Conservation (phyloP, 2,797 vertebrate genomes). For the Eremophila alpestris region DNA sequence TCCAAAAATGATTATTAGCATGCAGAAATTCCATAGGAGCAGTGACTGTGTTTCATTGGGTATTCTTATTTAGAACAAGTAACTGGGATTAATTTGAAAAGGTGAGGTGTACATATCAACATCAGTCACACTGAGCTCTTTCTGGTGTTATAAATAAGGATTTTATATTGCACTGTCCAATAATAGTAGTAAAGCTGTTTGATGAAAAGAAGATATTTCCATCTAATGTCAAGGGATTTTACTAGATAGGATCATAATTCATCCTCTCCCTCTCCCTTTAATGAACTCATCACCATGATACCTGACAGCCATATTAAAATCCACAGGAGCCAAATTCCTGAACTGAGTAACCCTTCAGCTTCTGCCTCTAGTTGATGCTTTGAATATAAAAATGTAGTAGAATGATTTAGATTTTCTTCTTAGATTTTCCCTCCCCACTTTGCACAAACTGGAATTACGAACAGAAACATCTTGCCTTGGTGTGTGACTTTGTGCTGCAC, state of each 20-base stretch:
- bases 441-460: neutral
- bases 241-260: neutral
- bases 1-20: neutral
- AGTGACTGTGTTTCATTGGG: neutral
- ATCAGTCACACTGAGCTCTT: neutral
- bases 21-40: neutral
- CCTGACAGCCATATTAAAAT: neutral
- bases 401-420: neutral
- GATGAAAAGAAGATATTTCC: neutral
- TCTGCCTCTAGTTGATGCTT: neutral
- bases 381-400: neutral
- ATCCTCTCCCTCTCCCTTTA: neutral
- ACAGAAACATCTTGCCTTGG: rapidly evolving
- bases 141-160: neutral
- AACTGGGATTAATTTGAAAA: neutral
- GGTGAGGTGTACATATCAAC: neutral
- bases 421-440: neutral
- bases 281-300: neutral
- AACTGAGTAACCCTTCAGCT: neutral
- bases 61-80: neutral
- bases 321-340: neutral
- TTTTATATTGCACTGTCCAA: neutral
- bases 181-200: neutral
- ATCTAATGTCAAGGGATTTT: neutral
- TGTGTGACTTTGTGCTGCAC: too few relatives aligned